Evolutionary conservation across 2,888 invertebrate genomes (phyloP).

Genomic region (Atethmia centrago): DNA sequence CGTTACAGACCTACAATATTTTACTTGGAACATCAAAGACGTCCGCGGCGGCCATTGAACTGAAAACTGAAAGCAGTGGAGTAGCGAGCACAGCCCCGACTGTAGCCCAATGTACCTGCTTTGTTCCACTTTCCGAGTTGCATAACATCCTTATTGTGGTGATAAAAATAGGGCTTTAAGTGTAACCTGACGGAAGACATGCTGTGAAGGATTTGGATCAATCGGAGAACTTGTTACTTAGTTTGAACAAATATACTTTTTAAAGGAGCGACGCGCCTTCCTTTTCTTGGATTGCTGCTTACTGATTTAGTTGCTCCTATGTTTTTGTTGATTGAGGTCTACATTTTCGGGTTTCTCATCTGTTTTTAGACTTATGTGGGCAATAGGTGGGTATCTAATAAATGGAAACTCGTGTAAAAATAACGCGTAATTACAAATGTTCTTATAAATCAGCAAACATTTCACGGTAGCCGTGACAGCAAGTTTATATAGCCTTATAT

Average conservation of each 20-base stretch:
- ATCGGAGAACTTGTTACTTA: conserved; percentile 23
- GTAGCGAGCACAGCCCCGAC: conserved; percentile 61
- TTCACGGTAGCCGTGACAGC: not conserved
- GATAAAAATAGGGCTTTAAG: conserved; percentile 70
- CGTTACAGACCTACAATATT: conserved; percentile 80
- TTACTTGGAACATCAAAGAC: conserved; percentile 85
- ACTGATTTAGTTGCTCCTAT: not conserved
- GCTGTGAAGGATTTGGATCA: conserved; percentile 28
- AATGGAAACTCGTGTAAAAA: not conserved
- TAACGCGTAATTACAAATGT: not conserved
- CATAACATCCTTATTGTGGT: conserved; percentile 62
- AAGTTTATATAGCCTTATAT: not conserved
- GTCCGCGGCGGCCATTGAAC: conserved; percentile 77
- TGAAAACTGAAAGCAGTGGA: conserved; percentile 78
- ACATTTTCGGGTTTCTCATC: not conserved
- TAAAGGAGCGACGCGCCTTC: not conserved
- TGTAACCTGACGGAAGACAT: conserved; percentile 54
- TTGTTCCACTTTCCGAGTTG: conserved; percentile 68
- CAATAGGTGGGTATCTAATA: not conserved
- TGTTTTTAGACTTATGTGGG: not conserved
- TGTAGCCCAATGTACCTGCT: conserved; percentile 67
- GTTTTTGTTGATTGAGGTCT: too few relatives aligned
- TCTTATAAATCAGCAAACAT: not conserved
- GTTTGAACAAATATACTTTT: conserved; percentile 1
- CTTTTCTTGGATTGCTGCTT: not conserved